Evolutionary conservation across 2,113 vertebrate species (phyloP).

Genomic region (Xiphorhynchus elegans): DNA sequence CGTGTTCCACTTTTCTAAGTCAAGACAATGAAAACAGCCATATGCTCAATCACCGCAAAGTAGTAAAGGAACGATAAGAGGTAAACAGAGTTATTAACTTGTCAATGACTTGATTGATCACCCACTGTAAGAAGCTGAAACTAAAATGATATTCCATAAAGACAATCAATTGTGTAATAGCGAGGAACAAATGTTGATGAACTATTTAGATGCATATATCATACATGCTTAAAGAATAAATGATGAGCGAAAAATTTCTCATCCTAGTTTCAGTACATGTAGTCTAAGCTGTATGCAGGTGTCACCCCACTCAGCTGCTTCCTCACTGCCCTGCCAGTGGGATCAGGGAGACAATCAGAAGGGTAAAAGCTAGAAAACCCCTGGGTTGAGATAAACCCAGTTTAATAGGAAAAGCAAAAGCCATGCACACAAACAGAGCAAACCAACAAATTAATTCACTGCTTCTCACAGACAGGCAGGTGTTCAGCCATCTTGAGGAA

Average conservation of each 20-base stretch:
- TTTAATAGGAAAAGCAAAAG: background rate
- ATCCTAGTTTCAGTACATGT: background rate
- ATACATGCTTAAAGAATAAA: background rate
- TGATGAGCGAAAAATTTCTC: background rate
- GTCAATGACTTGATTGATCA: background rate
- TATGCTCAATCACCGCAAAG: background rate
- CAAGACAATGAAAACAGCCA: background rate
- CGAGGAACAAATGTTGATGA: background rate
- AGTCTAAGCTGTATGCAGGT: background rate
- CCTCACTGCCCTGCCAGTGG: background rate
- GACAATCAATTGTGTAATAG: background rate
- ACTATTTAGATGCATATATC: background rate
- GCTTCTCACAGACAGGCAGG: background rate
- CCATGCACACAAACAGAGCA: background rate
- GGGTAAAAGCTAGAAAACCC: background rate
- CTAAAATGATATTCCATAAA: background rate
- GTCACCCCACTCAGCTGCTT: background rate
- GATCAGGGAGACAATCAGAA: background rate
- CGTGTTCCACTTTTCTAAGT: background rate
- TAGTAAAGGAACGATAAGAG: background rate
- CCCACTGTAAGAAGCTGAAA: background rate
- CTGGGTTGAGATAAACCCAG: background rate
- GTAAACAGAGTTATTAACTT: background rate
- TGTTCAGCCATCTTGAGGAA: background rate
- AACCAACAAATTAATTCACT: background rate